These are phyloP conservation scores for Spea hammondii DNA, from an alignment of 2,797 vertebrate genomes.

Conservation along the genomic window DNA sequence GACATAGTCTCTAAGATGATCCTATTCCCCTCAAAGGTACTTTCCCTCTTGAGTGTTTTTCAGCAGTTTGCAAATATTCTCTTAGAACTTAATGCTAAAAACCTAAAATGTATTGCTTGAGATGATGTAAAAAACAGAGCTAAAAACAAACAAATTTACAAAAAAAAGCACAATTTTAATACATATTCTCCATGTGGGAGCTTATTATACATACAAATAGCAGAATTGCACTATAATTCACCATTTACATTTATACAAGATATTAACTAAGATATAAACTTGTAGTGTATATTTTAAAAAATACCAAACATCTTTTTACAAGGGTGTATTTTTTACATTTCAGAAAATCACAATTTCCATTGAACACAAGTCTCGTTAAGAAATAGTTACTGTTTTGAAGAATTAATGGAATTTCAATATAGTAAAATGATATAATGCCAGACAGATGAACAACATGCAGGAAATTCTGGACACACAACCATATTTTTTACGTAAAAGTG, in stretches of 20 bases:
- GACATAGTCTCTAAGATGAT: too few species aligned
- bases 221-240: conserved; percentile 36
- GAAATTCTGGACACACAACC: too few species aligned
- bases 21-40: too few species aligned
- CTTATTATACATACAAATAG: conserved; percentile 37
- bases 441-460: too few species aligned
- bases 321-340: not conserved
- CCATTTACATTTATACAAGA: conserved; percentile 35
- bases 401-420: too few species aligned
- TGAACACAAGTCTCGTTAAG: not conserved
- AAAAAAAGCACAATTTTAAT: conserved; percentile 46
- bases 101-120: not conserved
- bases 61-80: not conserved
- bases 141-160: conserved; percentile 10
- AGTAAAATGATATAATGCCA: too few species aligned
- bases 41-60: too few species aligned
- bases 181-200: not conserved
- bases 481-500: too few species aligned
- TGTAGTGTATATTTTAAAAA: conserved; percentile 30
- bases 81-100: not conserved
- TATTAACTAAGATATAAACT: conserved; percentile 30
- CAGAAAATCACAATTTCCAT: not conserved
- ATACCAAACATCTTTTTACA: not conserved
- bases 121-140: not conserved
- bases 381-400: too few species aligned